Conservation (phyloP, 2,888 invertebrate species). For the Quadriops clusia region DNA sequence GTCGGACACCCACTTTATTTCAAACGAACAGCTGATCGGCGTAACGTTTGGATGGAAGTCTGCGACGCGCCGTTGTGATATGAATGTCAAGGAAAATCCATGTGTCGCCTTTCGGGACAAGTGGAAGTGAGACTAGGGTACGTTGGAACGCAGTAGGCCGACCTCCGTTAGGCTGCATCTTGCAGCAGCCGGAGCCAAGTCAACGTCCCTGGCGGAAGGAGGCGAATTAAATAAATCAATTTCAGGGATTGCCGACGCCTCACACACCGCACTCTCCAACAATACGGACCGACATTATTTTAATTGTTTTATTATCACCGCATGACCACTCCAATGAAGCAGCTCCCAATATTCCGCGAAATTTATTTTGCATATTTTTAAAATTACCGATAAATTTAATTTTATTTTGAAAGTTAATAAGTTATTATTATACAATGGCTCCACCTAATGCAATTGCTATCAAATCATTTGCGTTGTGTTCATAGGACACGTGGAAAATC, state of each 20-base stretch:
- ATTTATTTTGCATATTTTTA: too few relatives aligned
- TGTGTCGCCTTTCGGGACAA: not conserved
- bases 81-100: conserved; percentile 20
- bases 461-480: too few relatives aligned
- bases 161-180: conserved; percentile 16
- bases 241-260: conserved; percentile 16
- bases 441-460: too few relatives aligned
- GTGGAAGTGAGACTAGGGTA: not conserved
- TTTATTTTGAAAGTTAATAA: too few relatives aligned
- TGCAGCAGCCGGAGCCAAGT: conserved; percentile 14
- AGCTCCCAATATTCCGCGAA: too few relatives aligned
- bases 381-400: too few relatives aligned
- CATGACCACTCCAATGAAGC: too few relatives aligned
- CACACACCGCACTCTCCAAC: conserved; percentile 11
- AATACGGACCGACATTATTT: conserved; percentile 12
- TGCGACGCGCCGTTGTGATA: conserved; percentile 17
- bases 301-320: conserved; percentile 15
- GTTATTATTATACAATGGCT: too few relatives aligned
- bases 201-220: conserved; percentile 18
- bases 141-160: conserved; percentile 5
- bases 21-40: conserved; percentile 20
- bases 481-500: too few relatives aligned
- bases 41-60: conserved; percentile 11
- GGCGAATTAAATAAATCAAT: conserved; percentile 21
- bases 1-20: conserved; percentile 21